Evolutionary conservation across 2,888 invertebrate genomes (phyloP), one percentile per base, ranked within the genome.

Genomic region (Apodemia hepburni): DNA sequence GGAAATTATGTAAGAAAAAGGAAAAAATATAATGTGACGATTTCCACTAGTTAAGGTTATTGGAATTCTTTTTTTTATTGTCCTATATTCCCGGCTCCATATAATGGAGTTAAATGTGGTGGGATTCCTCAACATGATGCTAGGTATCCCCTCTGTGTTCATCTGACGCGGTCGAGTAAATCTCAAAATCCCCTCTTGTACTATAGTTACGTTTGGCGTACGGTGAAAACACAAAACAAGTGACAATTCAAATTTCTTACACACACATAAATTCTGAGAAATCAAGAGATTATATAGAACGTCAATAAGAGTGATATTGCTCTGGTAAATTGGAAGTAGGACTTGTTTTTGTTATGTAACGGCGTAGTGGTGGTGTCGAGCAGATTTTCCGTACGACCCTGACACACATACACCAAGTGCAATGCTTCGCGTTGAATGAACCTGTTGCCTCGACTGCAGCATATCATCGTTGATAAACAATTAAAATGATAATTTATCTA

Each of bases 311-410:
- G 54, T 54, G 54, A 54, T 54, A 54, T 54, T 54, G 54, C 27
- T 29, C 27, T 54, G 27, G 27, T 54, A 12, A 54, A 54, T 22
- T 54, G 54, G 11, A 54, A 12, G 1, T 54, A 54, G 54, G 54
- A 54, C 54, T 54, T 54, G 54, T 54, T 54, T 54, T 54, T 27
- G 47, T 62, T 62, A 62, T 58, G 61, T 62, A 62, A 62, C 47
- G 45, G 47, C 51, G 62, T 7, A 51, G 54, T 54, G 54, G 22
- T 54, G 45, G 45, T n/a, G 45, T 7, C 45, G 67, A 69, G 71
- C 73, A 69, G 70, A 73, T 74, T 74, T 75, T 74, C 74, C 75
- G 72, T 71, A 66, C 68, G 70, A 66, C 73, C 73, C 45, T 73
- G 73, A 73, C 72, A 73, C 68, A 71, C 63, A 67, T 71, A 61